Percentiles rank a stretch among this genome's conserved stretches.
phyloP scores from a whole-genome alignment of 2,113 vertebrate species.

The Mionectes macconnelli region DNA sequence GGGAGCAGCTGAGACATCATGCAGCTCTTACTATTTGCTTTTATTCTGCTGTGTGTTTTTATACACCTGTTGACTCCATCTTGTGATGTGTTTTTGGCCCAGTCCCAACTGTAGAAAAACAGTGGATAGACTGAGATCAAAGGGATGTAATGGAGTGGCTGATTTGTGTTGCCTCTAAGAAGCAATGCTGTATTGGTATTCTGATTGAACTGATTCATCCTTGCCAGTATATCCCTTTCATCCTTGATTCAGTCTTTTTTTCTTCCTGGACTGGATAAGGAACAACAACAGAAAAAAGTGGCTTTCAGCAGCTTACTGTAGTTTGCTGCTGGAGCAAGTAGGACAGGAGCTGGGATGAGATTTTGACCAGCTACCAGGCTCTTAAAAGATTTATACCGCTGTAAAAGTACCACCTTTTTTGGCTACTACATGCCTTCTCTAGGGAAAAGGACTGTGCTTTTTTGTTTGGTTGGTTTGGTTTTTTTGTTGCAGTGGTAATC shows the following conservation, averaged over 20 bases:
- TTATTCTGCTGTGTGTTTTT: not conserved
- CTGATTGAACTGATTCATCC: not conserved
- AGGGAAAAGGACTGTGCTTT: not conserved
- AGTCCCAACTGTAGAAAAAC: not conserved
- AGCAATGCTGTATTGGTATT: not conserved
- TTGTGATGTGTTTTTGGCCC: not conserved
- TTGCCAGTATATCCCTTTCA: not conserved
- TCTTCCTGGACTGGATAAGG: not conserved
- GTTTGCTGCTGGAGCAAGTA: not conserved
- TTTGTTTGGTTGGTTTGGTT: too few species aligned
- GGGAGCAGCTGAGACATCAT: not conserved
- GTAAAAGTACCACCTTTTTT: not conserved
- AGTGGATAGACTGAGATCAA: not conserved
- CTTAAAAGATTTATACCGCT: not conserved
- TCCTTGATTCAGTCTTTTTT: not conserved
- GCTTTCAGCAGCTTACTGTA: not conserved
- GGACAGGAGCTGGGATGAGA: not conserved
- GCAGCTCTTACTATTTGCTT: not conserved
- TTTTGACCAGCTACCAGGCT: not conserved
- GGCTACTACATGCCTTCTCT: not conserved
- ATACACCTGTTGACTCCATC: not conserved
- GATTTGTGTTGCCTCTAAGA: not conserved
- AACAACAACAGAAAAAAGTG: not conserved
- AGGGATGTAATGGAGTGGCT: not conserved
- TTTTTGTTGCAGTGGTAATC: not conserved